phyloP scores from a whole-genome alignment of 1,140 invertebrate species.

The Brachionus angularis region DNA sequence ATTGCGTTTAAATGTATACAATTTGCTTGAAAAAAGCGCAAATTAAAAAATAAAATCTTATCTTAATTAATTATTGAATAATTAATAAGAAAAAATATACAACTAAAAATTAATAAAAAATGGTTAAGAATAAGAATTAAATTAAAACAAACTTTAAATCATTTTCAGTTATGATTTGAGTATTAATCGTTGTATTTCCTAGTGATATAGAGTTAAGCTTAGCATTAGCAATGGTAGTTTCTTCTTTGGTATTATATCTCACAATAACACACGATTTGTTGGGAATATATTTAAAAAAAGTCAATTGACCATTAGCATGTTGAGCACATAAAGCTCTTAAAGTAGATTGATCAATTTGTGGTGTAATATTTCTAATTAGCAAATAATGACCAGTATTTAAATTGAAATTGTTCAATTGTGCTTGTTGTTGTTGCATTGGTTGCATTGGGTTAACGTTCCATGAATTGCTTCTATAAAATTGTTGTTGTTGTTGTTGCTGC shows the following conservation, averaged over 20 bases:
- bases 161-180: slow-evolving; percentile 28
- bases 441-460: neutral
- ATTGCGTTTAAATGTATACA: no score
- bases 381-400: slow-evolving; percentile 28
- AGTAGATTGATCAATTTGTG: slow-evolving; percentile 27
- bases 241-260: slow-evolving; percentile 38
- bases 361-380: slow-evolving; percentile 17
- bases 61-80: no score
- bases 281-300: slow-evolving; percentile 7
- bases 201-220: slow-evolving; percentile 24
- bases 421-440: neutral
- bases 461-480: neutral
- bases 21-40: no score
- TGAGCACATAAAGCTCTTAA: slow-evolving; percentile 27
- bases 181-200: slow-evolving; percentile 38
- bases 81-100: no score
- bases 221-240: slow-evolving; percentile 17
- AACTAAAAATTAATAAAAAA: no score
- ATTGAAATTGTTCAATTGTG: neutral
- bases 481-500: neutral
- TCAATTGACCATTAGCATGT: slow-evolving; percentile 7
- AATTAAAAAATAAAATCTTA: no score
- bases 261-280: slow-evolving; percentile 35
- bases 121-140: no score
- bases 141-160: slow-evolving; percentile 39